Base-by-base conservation (phyloP, 53 echinoderm and acorn worm genomes). In the Henricia sp. region DNA sequence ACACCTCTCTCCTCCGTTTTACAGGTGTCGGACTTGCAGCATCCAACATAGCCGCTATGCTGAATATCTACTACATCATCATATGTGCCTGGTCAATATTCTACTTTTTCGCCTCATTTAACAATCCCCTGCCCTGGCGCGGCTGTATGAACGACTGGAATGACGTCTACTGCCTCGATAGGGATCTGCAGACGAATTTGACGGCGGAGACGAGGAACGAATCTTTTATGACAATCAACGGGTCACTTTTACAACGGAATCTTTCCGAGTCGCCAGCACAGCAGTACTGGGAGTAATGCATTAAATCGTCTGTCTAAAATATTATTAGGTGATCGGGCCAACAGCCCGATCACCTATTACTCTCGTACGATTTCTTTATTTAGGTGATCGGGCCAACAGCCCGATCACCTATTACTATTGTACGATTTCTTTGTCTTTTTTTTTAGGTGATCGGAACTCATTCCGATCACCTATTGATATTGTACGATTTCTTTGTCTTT, bases 271-370 rank as follows among this genome's bases (percentile, higher is more conserved):
- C 95, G 11, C 95, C 95, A 29, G 95, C 95, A 10, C 95, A 95
- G 26, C 88, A 95, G 70, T 95, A 90, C 66, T 95, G 95, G 95
- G 95, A 95, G 95, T 95, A 89, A 91, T n/a, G n/a, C n/a, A n/a
- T n/a, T n/a, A n/a, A n/a, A n/a, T n/a, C n/a, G n/a, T n/a, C n/a
- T n/a, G n/a, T n/a, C n/a, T n/a, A n/a, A n/a, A n/a, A n/a, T n/a
- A n/a, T n/a, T n/a, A n/a, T n/a, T n/a, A n/a, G n/a, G n/a, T n/a
- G n/a, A n/a, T n/a, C n/a, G n/a, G n/a, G n/a, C n/a, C n/a, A n/a
- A n/a, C n/a, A n/a, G n/a, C n/a, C n/a, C n/a, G n/a, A n/a, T n/a
- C n/a, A n/a, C n/a, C n/a, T n/a, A n/a, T n/a, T n/a, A n/a, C n/a
- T n/a, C n/a, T n/a, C n/a, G n/a, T n/a, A n/a, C n/a, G n/a, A n/a